Percentiles rank a stretch among this genome's conserved stretches.
Evolutionary conservation across 2,888 invertebrate species (phyloP).

Genomic region (Agrilus biguttatus): DNA sequence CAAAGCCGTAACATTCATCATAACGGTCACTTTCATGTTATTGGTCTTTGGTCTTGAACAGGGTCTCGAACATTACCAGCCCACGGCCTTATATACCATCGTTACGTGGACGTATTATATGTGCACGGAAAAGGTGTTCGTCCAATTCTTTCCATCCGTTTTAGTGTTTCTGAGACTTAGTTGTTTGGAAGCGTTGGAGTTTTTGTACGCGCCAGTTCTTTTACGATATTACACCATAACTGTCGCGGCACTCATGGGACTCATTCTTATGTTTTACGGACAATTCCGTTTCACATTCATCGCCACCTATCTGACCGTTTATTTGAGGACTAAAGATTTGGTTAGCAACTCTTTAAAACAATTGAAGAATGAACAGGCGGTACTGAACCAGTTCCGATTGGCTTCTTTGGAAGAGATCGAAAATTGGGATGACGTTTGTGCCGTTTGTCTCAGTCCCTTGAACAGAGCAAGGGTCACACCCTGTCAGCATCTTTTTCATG

Average conservation of each 20-base stretch:
- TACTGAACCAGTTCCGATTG: slow-evolving; percentile 45
- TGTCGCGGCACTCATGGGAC: slow-evolving; percentile 40
- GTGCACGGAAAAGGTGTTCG: slow-evolving; percentile 56
- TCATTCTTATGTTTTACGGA: slow-evolving; percentile 39
- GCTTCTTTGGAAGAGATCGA: slow-evolving; percentile 52
- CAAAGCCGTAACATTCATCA: slow-evolving; percentile 64
- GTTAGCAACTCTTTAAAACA: slow-evolving; percentile 38
- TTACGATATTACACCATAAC: slow-evolving; percentile 43
- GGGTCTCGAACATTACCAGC: slow-evolving; percentile 58
- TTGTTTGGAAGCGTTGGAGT: slow-evolving; percentile 54
- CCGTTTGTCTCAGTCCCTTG: slow-evolving; percentile 61
- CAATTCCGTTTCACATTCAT: slow-evolving; percentile 43
- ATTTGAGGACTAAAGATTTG: slow-evolving; percentile 49
- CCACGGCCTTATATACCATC: slow-evolving; percentile 48
- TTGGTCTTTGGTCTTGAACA: slow-evolving; percentile 62
- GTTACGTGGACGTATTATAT: slow-evolving; percentile 57
- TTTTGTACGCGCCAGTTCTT: slow-evolving; percentile 52
- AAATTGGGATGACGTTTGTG: slow-evolving; percentile 62
- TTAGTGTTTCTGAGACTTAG: slow-evolving; percentile 45
- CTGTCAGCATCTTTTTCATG: slow-evolving; percentile 68
- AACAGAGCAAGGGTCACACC: slow-evolving; percentile 59
- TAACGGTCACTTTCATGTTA: slow-evolving; percentile 61
- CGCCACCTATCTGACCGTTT: slow-evolving; percentile 50
- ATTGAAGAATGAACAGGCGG: slow-evolving; percentile 43
- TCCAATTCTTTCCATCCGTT: slow-evolving; percentile 46